Percentiles rank a stretch among this genome's conserved stretches.
Conservation (phyloP, 2,797 vertebrate species). For the Premnoplex brunnescens region DNA sequence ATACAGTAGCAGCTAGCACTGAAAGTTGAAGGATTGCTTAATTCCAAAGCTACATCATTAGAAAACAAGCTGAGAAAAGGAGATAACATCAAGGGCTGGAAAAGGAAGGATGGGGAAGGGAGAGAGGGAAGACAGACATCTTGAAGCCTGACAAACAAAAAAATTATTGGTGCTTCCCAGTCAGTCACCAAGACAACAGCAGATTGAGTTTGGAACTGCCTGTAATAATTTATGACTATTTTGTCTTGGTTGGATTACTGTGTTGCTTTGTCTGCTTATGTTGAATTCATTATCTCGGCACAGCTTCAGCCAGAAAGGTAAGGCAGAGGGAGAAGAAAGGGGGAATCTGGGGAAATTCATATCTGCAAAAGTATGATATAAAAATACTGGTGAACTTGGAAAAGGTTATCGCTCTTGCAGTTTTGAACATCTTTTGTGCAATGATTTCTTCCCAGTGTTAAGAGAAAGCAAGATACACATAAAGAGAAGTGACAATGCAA, state of each 20-base stretch:
- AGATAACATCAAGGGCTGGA: background rate
- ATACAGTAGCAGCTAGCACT: background rate
- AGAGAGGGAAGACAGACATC: background rate
- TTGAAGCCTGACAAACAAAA: constrained; percentile 7
- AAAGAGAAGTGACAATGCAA: background rate
- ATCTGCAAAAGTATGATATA: background rate
- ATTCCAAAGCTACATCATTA: background rate
- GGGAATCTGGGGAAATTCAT: background rate
- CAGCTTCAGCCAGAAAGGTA: background rate
- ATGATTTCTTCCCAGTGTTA: background rate
- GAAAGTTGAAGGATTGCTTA: background rate
- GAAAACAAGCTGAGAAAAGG: background rate
- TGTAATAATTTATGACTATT: constrained; percentile 55
- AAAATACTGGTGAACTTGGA: background rate
- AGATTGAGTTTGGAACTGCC: constrained; percentile 34
- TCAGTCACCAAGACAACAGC: constrained; percentile 54
- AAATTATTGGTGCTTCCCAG: constrained; percentile 1
- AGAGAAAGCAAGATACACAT: background rate
- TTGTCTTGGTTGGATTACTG: constrained; percentile 28
- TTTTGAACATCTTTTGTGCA: background rate
- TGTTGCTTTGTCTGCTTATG: background rate
- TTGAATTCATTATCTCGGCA: constrained; percentile 9
- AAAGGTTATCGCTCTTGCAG: background rate
- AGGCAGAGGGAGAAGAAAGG: background rate
- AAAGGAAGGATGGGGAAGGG: background rate